A percentile compares a stretch with the other conserved stretches of the same genome.
phyloP scores from a whole-genome alignment of 2,113 vertebrate species.

The Triplophysa dalaica region DNA sequence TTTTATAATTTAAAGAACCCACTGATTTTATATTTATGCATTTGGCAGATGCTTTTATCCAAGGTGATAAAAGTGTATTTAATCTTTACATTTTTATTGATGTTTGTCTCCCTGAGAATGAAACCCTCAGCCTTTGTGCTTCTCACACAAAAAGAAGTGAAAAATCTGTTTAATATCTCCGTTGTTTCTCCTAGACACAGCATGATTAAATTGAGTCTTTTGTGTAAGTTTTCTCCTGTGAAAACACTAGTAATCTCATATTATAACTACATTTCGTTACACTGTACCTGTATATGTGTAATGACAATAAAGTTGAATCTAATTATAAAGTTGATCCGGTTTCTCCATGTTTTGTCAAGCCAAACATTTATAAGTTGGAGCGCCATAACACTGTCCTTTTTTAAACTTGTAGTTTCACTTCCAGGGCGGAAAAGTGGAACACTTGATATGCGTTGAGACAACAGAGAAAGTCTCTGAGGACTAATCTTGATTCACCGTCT shows the following conservation, averaged over 20 bases:
- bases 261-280: no score
- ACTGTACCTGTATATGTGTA: no score
- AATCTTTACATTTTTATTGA: no score
- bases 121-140: no score
- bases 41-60: not conserved
- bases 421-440: conserved; percentile 38
- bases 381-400: not conserved
- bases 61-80: not conserved
- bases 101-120: no score
- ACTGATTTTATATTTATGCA: no score
- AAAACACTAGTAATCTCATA: not conserved
- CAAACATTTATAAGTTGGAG: conserved; percentile 1
- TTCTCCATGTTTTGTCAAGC: not conserved
- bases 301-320: no score
- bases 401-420: conserved; percentile 30
- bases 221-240: no score
- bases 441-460: conserved; percentile 31
- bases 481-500: conserved; percentile 36
- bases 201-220: no score
- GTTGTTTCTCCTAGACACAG: no score
- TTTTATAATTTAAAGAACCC: not conserved
- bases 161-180: no score
- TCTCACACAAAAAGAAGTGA: no score
- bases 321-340: conserved; percentile 5
- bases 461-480: conserved; percentile 2